Percentiles rank a stretch among this genome's conserved stretches.
Conservation (phyloP, 2,888 invertebrate genomes). For the Athalia rosae region DNA sequence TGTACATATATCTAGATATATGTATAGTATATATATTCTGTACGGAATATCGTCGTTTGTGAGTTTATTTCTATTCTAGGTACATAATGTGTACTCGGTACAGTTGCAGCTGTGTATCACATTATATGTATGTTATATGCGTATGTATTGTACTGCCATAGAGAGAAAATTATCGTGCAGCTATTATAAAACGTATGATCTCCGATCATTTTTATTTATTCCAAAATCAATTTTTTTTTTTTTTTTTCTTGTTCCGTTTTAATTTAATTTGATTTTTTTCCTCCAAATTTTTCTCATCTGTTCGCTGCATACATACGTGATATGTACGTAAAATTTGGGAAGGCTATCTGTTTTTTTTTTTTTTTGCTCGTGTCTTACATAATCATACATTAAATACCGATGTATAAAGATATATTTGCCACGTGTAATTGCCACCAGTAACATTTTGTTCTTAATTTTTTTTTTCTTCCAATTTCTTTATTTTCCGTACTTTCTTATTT, state of each 20-base stretch:
- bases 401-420: too few species aligned
- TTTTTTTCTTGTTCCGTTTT: background rate
- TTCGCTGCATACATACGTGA: background rate
- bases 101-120: background rate
- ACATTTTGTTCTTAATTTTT: too few species aligned
- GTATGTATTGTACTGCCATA: too few species aligned
- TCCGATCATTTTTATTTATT: too few species aligned
- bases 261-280: background rate
- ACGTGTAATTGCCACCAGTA: too few species aligned
- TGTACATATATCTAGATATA: slow-evolving; percentile 7
- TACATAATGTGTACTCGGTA: background rate
- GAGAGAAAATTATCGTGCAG: too few species aligned
- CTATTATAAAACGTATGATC: too few species aligned
- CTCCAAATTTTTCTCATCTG: background rate
- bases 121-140: background rate
- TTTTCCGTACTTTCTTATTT: too few species aligned
- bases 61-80: background rate
- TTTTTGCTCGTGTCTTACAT: slow-evolving; percentile 9
- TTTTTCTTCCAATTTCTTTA: too few species aligned
- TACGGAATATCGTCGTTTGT: background rate
- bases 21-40: background rate
- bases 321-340: background rate
- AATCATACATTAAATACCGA: background rate
- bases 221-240: background rate
- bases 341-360: background rate